These are phyloP conservation scores for Esox masquinongy DNA, from an alignment of 2,797 vertebrate genomes.

Conservation along the genomic window DNA sequence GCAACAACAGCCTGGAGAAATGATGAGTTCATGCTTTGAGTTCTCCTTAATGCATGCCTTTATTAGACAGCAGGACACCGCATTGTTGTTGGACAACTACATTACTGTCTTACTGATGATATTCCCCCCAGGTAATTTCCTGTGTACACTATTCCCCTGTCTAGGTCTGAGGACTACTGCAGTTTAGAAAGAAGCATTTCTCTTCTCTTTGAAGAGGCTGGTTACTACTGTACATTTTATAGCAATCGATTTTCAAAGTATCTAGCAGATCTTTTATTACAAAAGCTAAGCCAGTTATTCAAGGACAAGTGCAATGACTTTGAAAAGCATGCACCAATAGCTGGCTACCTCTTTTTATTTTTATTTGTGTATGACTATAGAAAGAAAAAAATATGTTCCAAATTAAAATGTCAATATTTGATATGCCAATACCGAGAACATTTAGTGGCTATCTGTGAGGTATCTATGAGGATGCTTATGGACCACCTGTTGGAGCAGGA, in stretches of 20 bases:
- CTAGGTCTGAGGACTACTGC: constrained; percentile 20
- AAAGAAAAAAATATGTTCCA: not conserved
- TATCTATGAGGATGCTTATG: constrained; percentile 9
- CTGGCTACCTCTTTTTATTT: not conserved
- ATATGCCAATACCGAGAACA: not conserved
- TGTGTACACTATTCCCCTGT: constrained; percentile 26
- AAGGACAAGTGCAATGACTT: not conserved
- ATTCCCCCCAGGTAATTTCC: constrained; percentile 45
- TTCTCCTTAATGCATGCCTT: constrained; percentile 65
- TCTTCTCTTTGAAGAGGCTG: not conserved
- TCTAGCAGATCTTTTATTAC: not conserved
- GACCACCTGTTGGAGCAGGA: constrained; percentile 11
- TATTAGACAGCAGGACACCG: constrained; percentile 54
- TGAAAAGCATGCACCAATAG: not conserved
- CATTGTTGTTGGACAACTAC: constrained; percentile 28
- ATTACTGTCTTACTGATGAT: constrained; percentile 15
- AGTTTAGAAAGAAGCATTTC: not conserved
- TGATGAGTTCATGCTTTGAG: constrained; percentile 32
- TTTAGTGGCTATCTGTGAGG: constrained; percentile 9
- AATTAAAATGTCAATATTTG: constrained; percentile 1
- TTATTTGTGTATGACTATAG: not conserved
- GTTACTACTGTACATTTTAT: not conserved
- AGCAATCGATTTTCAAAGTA: not conserved
- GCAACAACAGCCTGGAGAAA: constrained; percentile 41
- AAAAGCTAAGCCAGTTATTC: not conserved